Evolutionary conservation across 2,797 vertebrate genomes (phyloP).

Genomic region (Urophycis tenuis): DNA sequence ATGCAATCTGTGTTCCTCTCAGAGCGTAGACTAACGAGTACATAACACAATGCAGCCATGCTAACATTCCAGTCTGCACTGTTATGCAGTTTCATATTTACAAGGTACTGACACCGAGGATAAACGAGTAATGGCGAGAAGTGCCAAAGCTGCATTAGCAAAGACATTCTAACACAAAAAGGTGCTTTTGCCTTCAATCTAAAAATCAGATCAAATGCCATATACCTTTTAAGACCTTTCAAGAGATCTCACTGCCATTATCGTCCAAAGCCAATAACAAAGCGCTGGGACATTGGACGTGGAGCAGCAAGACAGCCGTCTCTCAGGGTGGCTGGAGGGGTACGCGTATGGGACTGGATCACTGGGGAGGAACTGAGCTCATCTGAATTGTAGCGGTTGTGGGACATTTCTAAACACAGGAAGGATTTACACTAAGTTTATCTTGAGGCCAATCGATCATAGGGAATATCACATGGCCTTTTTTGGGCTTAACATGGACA

Average conservation of each 20-base stretch:
- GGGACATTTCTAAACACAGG: slow-evolving; percentile 62
- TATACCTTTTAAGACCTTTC: neutral
- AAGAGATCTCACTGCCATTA: neutral
- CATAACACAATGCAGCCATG: neutral
- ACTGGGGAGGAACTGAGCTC: slow-evolving; percentile 14
- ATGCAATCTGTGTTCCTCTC: neutral
- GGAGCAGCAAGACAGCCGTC: neutral
- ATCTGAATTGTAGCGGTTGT: slow-evolving; percentile 50
- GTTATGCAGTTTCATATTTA: neutral
- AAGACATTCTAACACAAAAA: neutral
- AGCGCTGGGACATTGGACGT: neutral
- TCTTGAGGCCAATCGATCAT: slow-evolving; percentile 58
- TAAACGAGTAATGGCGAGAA: neutral
- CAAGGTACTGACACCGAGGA: neutral
- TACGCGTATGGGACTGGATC: slow-evolving; percentile 18
- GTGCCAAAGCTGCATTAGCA: neutral
- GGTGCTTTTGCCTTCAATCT: neutral
- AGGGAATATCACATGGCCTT: slow-evolving; percentile 60
- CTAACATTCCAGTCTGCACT: neutral
- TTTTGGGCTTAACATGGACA: slow-evolving; percentile 66
- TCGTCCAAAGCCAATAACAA: neutral
- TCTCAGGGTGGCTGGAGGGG: neutral
- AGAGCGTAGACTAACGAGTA: neutral
- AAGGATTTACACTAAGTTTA: slow-evolving; percentile 63
- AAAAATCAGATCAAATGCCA: neutral